Percentiles rank a stretch among this genome's conserved stretches.
Conservation (phyloP, 2,888 invertebrate genomes). For the Caradrina clavipalpis region DNA sequence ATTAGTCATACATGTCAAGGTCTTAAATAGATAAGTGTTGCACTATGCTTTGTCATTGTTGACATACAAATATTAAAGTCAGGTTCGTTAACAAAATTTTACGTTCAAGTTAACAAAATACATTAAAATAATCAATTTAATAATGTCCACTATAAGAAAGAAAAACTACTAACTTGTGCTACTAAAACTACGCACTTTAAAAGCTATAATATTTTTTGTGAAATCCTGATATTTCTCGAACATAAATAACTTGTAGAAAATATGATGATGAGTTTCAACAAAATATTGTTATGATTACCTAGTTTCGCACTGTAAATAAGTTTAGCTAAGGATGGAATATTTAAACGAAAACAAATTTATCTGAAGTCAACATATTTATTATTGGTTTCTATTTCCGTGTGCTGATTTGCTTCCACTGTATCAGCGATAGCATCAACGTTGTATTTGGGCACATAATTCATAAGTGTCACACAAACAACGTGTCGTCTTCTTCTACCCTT, state of each 20-base stretch:
- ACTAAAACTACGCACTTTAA: conserved; percentile 68
- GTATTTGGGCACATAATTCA: conserved; percentile 56
- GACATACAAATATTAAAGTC: no score
- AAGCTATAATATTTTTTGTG: conserved; percentile 64
- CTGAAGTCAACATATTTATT: conserved; percentile 54
- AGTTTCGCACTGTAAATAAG: conserved; percentile 60
- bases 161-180: no score
- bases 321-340: conserved; percentile 48
- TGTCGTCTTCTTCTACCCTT: conserved; percentile 59
- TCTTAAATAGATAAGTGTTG: no score
- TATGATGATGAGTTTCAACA: conserved; percentile 44
- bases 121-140: no score
- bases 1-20: no score
- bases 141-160: no score
- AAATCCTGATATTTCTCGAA: conserved; percentile 44
- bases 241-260: conserved; percentile 39
- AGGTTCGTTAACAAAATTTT: no score
- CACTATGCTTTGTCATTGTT: no score
- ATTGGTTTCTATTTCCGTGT: conserved; percentile 64
- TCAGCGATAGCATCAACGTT: conserved; percentile 56
- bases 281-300: conserved; percentile 61
- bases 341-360: conserved; percentile 56
- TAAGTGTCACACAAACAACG: conserved; percentile 55
- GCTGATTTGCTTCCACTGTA: conserved; percentile 55
- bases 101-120: no score